Base-by-base conservation (phyloP, 2,888 invertebrate genomes). In the Drosophila meridiana region DNA sequence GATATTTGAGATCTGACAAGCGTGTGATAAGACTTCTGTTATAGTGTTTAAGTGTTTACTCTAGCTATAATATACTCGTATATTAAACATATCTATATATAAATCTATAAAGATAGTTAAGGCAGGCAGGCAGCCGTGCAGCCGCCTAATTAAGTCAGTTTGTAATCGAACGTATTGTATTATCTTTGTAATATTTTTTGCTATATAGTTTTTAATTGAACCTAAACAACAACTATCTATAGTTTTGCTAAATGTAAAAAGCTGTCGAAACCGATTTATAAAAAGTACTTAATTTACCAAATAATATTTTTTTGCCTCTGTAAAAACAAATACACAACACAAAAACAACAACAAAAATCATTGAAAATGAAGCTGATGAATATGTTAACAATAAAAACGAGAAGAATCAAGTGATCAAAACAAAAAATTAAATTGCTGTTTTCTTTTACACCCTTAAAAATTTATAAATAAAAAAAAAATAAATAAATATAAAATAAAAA, bases 241-340 rank as follows among this genome's bases (percentile, higher is more conserved):
- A 83, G 73, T 70, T 57, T 78, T 79, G 82, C 85, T 80, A 86
- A 70, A 65, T 73, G 68, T 76, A 66, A 76, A 79, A 81, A 87
- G 83, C 88, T 85, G 50, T 66, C 73, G 68, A 89, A 89, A 81
- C 83, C 79, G 88, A 88, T 87, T 87, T 89, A 89, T 87, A 87
- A 87, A 87, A 87, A 87, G 87, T 87, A 87, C 87, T 83, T 87
- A 87, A 78, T 89, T 87, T 87, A 87, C 90, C 90, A 89, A 87
- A 87, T 87, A 87, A 89, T 82, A 87, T 76, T 72, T 73, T 69
- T 80, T 71, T 87, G 73, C 82, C 78, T 84, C 85, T 86, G 82
- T 87, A 75, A 73, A 84, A 70, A 74, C 59, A 56, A 74, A 70
- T 32, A 57, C 60, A 75, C 58, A 59, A 73, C 70, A 55, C 45